Conservation (phyloP, 2,797 vertebrate species). For the Alcedo atthis region DNA sequence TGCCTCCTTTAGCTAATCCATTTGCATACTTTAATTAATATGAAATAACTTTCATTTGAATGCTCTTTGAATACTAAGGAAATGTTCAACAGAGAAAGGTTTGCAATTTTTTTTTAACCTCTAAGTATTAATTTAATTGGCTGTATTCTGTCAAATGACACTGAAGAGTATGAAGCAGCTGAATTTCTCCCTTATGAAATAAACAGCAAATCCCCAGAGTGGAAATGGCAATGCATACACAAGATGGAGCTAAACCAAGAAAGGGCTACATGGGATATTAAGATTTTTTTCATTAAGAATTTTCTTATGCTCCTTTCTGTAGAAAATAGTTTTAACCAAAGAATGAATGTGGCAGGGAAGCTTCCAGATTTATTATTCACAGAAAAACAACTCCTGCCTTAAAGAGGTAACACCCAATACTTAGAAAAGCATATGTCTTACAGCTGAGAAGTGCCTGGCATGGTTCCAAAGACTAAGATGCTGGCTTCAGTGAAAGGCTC, state of each 20-base stretch:
- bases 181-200: background rate
- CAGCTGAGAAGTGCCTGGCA: background rate
- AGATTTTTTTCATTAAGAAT: background rate
- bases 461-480: background rate
- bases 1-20: background rate
- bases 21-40: conserved; percentile 49
- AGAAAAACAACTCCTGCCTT: background rate
- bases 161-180: background rate
- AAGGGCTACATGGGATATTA: background rate
- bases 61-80: conserved; percentile 1
- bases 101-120: background rate
- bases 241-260: background rate
- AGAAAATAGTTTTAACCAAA: background rate
- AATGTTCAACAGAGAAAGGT: background rate
- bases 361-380: background rate
- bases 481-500: background rate
- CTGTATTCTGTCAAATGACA: background rate
- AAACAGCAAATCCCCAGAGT: background rate
- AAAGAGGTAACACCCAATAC: background rate
- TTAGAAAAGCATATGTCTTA: background rate
- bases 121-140: background rate
- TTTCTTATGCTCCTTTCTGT: background rate
- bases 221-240: background rate
- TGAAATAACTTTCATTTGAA: background rate
- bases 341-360: background rate